Conservation (phyloP, 2,797 vertebrate genomes). For the Typhlichthys eigenmanni region DNA sequence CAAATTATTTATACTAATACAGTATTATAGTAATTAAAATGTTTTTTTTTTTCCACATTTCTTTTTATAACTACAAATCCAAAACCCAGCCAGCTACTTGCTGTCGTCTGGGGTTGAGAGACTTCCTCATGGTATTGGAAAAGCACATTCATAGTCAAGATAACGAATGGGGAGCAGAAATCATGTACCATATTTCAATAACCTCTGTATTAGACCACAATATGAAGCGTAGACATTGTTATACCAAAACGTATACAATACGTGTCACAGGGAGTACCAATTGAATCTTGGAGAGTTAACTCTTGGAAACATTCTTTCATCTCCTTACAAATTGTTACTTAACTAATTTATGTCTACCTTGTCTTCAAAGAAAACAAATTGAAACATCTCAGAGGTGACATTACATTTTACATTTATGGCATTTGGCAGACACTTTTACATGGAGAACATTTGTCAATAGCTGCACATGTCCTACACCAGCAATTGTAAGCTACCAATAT, state of each 20-base stretch:
- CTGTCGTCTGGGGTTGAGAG: conserved; percentile 50
- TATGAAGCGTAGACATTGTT: conserved; percentile 29
- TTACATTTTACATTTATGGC: no score
- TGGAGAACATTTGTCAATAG: no score
- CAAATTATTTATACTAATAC: conserved; percentile 15
- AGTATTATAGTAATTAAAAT: conserved; percentile 18
- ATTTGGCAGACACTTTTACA: no score
- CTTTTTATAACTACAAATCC: conserved; percentile 32
- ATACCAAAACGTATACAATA: conserved; percentile 38
- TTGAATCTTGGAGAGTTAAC: conserved; percentile 42
- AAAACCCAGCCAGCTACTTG: conserved; percentile 34
- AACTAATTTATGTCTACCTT: conserved; percentile 31
- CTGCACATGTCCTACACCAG: no score
- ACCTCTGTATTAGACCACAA: conserved; percentile 32
- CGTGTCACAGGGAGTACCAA: conserved; percentile 37
- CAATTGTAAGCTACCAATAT: no score
- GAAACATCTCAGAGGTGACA: conserved; percentile 48
- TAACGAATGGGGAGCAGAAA: conserved; percentile 46
- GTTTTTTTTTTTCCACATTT: no score
- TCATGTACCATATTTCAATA: conserved; percentile 39
- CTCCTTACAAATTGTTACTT: conserved; percentile 48
- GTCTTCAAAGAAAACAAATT: conserved; percentile 54
- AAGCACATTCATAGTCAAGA: conserved; percentile 52
- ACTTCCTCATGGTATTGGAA: conserved; percentile 59
- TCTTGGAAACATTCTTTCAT: conserved; percentile 56